Percentiles rank a stretch among this genome's conserved stretches.
These are phyloP conservation scores for Aplodontia rufa DNA, from an alignment of 2,113 vertebrate species.

Conservation along the genomic window DNA sequence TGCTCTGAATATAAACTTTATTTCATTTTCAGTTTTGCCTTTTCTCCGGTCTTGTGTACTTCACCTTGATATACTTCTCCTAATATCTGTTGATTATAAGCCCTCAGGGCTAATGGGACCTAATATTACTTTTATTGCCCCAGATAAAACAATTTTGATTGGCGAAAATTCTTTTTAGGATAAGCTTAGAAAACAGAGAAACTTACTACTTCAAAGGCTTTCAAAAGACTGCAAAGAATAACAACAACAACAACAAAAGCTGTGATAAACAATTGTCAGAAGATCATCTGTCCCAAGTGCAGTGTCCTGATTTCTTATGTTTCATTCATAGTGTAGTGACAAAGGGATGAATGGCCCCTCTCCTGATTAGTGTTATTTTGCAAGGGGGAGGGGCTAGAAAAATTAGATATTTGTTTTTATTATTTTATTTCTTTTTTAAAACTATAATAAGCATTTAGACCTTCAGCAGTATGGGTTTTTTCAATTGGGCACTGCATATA, in stretches of 20 bases:
- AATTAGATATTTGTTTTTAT: constrained; percentile 61
- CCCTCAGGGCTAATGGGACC: not conserved
- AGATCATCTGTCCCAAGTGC: not conserved
- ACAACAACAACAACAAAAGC: not conserved
- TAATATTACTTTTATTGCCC: constrained; percentile 27
- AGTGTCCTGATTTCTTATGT: constrained; percentile 73
- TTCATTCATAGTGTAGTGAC: constrained; percentile 64
- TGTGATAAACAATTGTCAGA: not conserved
- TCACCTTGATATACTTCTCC: not conserved
- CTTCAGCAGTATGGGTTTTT: constrained; percentile 74
- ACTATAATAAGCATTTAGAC: constrained; percentile 77
- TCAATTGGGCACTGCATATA: constrained; percentile 62
- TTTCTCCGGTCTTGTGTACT: not conserved
- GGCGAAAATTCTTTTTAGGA: constrained; percentile 9
- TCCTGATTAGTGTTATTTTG: constrained; percentile 73
- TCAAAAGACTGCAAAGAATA: not conserved
- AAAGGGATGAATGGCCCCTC: constrained; percentile 62
- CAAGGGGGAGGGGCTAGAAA: constrained; percentile 33
- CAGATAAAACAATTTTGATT: constrained; percentile 26
- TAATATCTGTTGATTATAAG: not conserved
- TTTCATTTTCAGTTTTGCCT: constrained; percentile 13
- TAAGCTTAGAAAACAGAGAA: not conserved
- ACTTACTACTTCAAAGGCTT: not conserved
- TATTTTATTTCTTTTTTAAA: constrained; percentile 7
- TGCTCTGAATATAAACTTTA: not conserved